Evolutionary conservation across 2,888 invertebrate genomes (phyloP), one percentile per base, ranked within the genome.

Genomic region (Synanthedon andrenaeformis): DNA sequence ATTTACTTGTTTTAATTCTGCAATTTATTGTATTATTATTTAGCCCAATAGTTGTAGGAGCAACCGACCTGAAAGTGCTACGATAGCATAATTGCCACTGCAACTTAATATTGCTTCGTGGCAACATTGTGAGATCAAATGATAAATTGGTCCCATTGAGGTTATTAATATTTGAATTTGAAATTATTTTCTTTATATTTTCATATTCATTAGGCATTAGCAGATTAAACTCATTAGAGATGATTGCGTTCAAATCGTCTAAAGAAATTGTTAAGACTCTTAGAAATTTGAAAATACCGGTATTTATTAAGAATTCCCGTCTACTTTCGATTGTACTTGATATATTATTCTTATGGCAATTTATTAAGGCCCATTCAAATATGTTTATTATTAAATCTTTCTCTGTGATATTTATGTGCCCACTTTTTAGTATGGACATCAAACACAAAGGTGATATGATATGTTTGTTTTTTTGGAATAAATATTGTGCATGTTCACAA

Each of bases 281-380:
- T 55, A 90, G 69, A 53, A 84, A 67, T 55, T 79, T 67, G 52
- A 89, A 77, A 53, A 88, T 65, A n/a, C 79, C 84, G 63, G 76
- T 74, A 42, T 81, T 78, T 50, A 75, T 70, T 54, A 90, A 64
- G 45, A 87, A 58, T 49, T 77, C 69, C 54, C 86, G 74, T 63
- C 88, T 79, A 63, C 86, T 89, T 58, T 83, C 78, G 54, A 81
- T 64, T 52, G 81, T 79, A 45, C 68, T 64, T 51, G 72, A 62
- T 13, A 88, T 62, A 57, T 80, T 74, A 59, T 79, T 76, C 59
- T 79, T 74, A 66, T 82, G 66, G 64, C 90, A 90, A 65, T 89
- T 90, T 59, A 74, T 66, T 53, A 72, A 62, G 49, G 89, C 84
- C 91, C 91, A 91, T 56, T 83, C 79, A 66, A 90, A 79, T 14